These are phyloP conservation scores for Fregetta grallaria DNA, from an alignment of 2,113 vertebrate species.

Conservation along the genomic window DNA sequence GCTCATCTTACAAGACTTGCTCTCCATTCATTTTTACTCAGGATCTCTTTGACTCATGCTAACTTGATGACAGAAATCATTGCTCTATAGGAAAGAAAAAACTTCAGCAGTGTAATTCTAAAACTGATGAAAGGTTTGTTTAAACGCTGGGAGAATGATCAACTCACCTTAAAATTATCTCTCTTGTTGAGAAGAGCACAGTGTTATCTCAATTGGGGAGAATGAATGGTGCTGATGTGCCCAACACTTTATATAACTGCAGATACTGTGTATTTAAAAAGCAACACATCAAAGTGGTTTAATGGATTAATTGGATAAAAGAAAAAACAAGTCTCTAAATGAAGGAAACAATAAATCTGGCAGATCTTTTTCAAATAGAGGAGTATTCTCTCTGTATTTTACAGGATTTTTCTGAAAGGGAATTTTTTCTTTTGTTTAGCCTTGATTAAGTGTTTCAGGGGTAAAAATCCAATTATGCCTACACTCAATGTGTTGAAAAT, in stretches of 20 bases:
- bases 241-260: not conserved
- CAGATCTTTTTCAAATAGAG: conserved; percentile 18
- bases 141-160: conserved; percentile 23
- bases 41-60: not conserved
- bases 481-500: conserved; percentile 57
- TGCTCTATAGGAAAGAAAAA: not conserved
- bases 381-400: conserved; percentile 42
- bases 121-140: conserved; percentile 24
- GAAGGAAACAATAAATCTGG: conserved; percentile 30
- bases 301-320: conserved; percentile 62
- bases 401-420: not conserved
- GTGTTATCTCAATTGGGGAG: not conserved
- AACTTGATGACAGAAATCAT: not conserved
- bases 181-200: not conserved
- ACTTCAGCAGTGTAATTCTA: not conserved
- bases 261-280: conserved; percentile 12
- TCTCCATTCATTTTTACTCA: not conserved
- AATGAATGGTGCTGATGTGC: conserved; percentile 12
- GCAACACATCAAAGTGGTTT: conserved; percentile 53
- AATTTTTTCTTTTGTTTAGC: conserved; percentile 55
- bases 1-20: not conserved
- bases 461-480: conserved; percentile 59
- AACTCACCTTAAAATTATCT: conserved; percentile 43
- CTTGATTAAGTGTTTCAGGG: conserved; percentile 56
- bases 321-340: conserved; percentile 48